phyloP scores from a whole-genome alignment of 2,888 invertebrate species.

The Meganola albula region DNA sequence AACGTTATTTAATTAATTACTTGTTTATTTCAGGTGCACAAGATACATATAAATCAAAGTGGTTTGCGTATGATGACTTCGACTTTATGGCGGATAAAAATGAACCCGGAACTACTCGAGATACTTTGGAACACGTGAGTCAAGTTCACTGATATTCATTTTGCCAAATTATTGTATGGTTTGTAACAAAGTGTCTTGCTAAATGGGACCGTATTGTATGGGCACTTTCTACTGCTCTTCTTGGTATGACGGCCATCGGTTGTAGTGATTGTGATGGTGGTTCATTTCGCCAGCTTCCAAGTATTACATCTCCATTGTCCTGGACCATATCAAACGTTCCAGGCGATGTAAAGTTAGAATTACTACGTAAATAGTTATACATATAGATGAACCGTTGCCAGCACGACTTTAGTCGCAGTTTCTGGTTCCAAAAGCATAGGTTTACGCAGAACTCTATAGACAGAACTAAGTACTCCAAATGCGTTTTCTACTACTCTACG shows the following conservation, averaged over 20 bases:
- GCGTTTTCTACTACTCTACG: conserved; percentile 15
- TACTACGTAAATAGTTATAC: conserved; percentile 23
- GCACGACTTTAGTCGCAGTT: conserved; percentile 21
- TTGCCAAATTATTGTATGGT: conserved; percentile 25
- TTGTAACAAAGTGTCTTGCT: conserved; percentile 26
- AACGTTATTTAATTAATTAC: conserved; percentile 3
- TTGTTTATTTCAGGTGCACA: conserved; percentile 15
- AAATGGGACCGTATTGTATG: conserved; percentile 21
- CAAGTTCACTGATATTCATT: conserved; percentile 23
- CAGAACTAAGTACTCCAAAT: conserved; percentile 16
- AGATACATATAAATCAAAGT: conserved; percentile 17
- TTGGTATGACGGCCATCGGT: conserved; percentile 23
- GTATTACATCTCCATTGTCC: conserved; percentile 21
- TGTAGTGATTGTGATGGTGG: conserved; percentile 19
- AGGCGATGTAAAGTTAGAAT: conserved; percentile 14
- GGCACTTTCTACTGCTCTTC: conserved; percentile 24
- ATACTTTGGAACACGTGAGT: conserved; percentile 21
- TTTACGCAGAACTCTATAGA: conserved; percentile 20
- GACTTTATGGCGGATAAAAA: conserved; percentile 27
- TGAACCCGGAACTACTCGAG: conserved; percentile 21
- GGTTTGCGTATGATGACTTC: conserved; percentile 22
- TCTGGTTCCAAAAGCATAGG: conserved; percentile 26
- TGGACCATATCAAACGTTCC: conserved; percentile 22
- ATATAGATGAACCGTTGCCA: conserved; percentile 21
- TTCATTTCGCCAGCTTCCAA: conserved; percentile 29